Percentiles rank a stretch among this genome's conserved stretches.
Evolutionary conservation across 2,113 vertebrate genomes (phyloP).

Genomic region (Papio anubis): DNA sequence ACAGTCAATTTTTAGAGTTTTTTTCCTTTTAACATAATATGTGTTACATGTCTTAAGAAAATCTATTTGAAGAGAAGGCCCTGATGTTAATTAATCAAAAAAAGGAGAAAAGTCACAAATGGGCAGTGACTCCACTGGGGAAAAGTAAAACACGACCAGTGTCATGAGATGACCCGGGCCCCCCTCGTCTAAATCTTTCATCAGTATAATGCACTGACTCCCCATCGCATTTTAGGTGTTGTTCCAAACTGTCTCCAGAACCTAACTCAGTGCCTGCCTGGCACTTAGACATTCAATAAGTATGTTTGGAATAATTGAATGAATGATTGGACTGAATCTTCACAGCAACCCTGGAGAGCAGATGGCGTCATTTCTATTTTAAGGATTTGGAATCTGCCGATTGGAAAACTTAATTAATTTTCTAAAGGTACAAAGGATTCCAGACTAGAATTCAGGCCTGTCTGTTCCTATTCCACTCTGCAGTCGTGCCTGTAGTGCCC

Average conservation of each 20-base stretch:
- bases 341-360: background rate
- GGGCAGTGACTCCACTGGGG: background rate
- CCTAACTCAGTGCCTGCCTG: background rate
- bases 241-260: background rate
- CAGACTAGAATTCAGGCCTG: background rate
- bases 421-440: conserved; percentile 27
- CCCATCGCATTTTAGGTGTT: background rate
- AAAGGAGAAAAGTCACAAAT: background rate
- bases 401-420: conserved; percentile 7
- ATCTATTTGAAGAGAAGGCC: background rate
- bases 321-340: background rate
- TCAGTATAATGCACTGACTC: background rate
- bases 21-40: background rate
- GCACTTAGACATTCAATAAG: background rate
- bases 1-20: background rate
- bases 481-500: fast-evolving
- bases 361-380: conserved; percentile 62
- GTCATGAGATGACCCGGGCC: background rate
- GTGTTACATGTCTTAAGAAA: background rate
- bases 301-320: background rate
- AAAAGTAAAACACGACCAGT: background rate
- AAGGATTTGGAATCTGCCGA: conserved; percentile 16
- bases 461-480: background rate
- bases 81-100: background rate
- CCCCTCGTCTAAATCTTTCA: background rate